A percentile compares a stretch with the other conserved stretches of the same genome.
Conservation (phyloP, 2,113 vertebrate genomes). For the Thamnaconus septentrionalis region DNA sequence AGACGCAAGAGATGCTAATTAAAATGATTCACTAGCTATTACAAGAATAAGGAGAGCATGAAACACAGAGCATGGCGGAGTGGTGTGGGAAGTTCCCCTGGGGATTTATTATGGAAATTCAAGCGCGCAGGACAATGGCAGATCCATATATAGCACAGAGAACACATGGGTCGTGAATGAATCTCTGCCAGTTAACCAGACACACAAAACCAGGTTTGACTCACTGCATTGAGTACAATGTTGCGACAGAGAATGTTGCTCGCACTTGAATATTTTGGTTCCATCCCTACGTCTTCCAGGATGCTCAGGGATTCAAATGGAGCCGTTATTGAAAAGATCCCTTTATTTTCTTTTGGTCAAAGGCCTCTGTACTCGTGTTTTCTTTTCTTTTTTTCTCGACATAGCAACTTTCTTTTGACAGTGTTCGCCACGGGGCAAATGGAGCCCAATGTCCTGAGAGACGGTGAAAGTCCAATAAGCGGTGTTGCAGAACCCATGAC, state of each 20-base stretch:
- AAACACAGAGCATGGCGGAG: slow-evolving; percentile 4
- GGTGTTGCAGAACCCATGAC: slow-evolving; percentile 34
- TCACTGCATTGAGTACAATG: neutral
- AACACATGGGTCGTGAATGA: slow-evolving; percentile 5
- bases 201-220: neutral
- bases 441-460: slow-evolving; percentile 32
- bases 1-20: slow-evolving; percentile 28
- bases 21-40: slow-evolving; percentile 30
- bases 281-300: too few relatives aligned
- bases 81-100: slow-evolving; percentile 5
- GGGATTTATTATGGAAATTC: slow-evolving; percentile 23
- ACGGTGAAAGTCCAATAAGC: slow-evolving; percentile 45
- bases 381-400: neutral
- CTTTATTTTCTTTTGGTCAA: neutral
- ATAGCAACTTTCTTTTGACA: slow-evolving; percentile 3
- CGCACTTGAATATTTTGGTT: too few relatives aligned
- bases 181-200: slow-evolving; percentile 17
- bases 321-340: neutral
- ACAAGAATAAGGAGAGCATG: slow-evolving; percentile 9
- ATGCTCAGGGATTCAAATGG: too few relatives aligned
- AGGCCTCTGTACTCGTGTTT: too few relatives aligned
- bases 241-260: too few relatives aligned
- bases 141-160: slow-evolving; percentile 28
- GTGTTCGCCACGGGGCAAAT: slow-evolving; percentile 28
- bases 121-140: slow-evolving; percentile 11